phyloP scores from a whole-genome alignment of 2,888 invertebrate species.

The Lochmaea capreae region DNA sequence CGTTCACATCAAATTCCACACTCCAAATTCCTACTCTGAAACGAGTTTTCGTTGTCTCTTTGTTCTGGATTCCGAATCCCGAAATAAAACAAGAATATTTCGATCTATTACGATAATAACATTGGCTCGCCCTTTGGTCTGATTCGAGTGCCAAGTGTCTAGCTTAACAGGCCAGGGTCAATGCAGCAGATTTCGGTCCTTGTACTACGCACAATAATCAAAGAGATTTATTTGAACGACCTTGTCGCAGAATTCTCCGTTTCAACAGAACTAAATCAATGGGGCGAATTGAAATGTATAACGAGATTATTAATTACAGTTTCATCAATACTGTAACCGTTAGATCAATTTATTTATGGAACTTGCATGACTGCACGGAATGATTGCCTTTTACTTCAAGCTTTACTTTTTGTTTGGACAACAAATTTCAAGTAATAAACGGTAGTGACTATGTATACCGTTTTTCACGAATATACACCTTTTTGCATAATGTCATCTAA shows the following conservation, averaged over 20 bases:
- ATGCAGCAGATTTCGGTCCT: constrained; percentile 14
- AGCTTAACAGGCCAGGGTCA: constrained; percentile 25
- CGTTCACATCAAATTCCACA: constrained; percentile 7
- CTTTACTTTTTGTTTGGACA: not conserved
- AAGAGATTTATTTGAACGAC: constrained; percentile 10
- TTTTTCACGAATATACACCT: too few relatives aligned
- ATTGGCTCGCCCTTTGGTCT: constrained; percentile 13
- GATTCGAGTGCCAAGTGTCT: constrained; percentile 12
- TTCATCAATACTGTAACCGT: not conserved
- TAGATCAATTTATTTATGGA: not conserved
- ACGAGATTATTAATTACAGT: not conserved
- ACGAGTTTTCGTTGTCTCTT: constrained; percentile 18
- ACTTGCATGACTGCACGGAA: not conserved
- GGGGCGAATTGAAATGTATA: not conserved
- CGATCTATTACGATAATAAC: not conserved
- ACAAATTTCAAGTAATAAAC: too few relatives aligned
- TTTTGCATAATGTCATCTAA: too few relatives aligned
- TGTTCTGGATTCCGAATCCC: constrained; percentile 15
- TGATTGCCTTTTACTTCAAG: not conserved
- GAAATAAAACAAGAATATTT: constrained; percentile 9
- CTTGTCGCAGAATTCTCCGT: constrained; percentile 8
- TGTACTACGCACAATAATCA: too few relatives aligned
- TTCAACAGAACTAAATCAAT: not conserved
- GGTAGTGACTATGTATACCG: too few relatives aligned
- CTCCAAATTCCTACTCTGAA: constrained; percentile 1